These are phyloP conservation scores for Vandiemenella viatica DNA, from an alignment of 2,888 invertebrate species.

Conservation along the genomic window DNA sequence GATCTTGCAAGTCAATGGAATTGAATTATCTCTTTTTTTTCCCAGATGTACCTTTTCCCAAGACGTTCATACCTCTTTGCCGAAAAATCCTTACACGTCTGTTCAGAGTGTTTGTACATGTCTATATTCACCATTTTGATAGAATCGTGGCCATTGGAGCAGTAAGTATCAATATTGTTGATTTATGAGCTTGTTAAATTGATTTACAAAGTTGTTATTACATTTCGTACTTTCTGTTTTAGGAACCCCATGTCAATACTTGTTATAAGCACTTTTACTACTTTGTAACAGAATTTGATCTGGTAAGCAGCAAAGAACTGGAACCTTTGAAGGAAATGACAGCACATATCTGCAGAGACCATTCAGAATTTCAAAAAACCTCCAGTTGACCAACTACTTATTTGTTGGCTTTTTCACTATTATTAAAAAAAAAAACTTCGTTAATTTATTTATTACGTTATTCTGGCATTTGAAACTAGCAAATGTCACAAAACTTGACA, in stretches of 20 bases:
- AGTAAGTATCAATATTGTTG: slow-evolving; percentile 41
- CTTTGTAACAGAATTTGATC: slow-evolving; percentile 73
- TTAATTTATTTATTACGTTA: too few relatives aligned
- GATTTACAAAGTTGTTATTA: background rate
- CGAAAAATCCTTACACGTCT: slow-evolving; percentile 77
- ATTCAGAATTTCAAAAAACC: background rate
- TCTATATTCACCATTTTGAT: slow-evolving; percentile 89
- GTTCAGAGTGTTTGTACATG: slow-evolving; percentile 83
- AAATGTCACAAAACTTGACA: too few relatives aligned
- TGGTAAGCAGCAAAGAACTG: slow-evolving; percentile 68
- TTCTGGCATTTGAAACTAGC: too few relatives aligned
- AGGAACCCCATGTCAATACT: slow-evolving; percentile 87
- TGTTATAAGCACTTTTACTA: slow-evolving; percentile 92
- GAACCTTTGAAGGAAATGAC: slow-evolving; percentile 73
- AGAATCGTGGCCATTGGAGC: slow-evolving; percentile 73
- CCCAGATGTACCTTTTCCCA: slow-evolving; percentile 73
- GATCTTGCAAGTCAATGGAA: too few relatives aligned
- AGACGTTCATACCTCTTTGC: slow-evolving; percentile 59
- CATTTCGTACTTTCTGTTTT: slow-evolving; percentile 21
- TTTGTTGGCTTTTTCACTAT: too few relatives aligned
- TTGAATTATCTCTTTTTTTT: slow-evolving; percentile 12
- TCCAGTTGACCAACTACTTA: background rate
- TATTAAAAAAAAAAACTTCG: too few relatives aligned
- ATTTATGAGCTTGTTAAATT: background rate
- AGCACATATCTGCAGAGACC: slow-evolving; percentile 48